These are phyloP conservation scores for Drosophila watanabei DNA, from an alignment of 1,140 invertebrate species.

Conservation along the genomic window DNA sequence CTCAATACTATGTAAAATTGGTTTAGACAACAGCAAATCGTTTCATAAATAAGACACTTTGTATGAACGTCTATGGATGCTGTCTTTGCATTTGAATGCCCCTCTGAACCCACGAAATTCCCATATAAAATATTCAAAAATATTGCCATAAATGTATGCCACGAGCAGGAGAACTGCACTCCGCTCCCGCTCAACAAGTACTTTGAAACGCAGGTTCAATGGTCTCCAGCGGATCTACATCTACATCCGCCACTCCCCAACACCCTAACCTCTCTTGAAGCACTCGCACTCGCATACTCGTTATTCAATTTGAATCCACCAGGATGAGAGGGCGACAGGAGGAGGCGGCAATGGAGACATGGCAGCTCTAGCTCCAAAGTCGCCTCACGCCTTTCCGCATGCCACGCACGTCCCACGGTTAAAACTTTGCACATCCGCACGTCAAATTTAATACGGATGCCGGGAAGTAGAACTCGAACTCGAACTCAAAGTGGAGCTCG, in stretches of 20 bases:
- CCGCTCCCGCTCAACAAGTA: constrained; percentile 33
- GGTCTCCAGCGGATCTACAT: constrained; percentile 7
- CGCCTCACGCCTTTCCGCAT: constrained; percentile 33
- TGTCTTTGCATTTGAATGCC: constrained; percentile 23
- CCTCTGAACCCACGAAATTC: constrained; percentile 12
- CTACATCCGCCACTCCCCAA: background rate
- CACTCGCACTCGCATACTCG: constrained; percentile 37
- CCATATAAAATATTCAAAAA: constrained; percentile 39
- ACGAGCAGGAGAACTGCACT: background rate
- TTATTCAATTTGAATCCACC: constrained; percentile 52
- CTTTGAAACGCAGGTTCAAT: constrained; percentile 35
- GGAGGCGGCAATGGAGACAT: constrained; percentile 9
- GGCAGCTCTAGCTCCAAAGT: constrained; percentile 22
- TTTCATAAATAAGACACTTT: constrained; percentile 17
- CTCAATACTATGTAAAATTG: background rate
- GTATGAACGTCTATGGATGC: constrained; percentile 16
- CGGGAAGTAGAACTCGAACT: constrained; percentile 18
- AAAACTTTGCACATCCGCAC: constrained; percentile 66
- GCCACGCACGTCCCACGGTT: constrained; percentile 61
- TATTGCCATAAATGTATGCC: constrained; percentile 26
- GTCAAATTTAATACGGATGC: constrained; percentile 61
- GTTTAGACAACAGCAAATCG: constrained; percentile 18
- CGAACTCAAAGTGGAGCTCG: background rate
- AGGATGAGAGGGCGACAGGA: constrained; percentile 2
- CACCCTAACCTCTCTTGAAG: background rate